Conservation (phyloP, 2,888 invertebrate species). For the Eulithis prunata region DNA sequence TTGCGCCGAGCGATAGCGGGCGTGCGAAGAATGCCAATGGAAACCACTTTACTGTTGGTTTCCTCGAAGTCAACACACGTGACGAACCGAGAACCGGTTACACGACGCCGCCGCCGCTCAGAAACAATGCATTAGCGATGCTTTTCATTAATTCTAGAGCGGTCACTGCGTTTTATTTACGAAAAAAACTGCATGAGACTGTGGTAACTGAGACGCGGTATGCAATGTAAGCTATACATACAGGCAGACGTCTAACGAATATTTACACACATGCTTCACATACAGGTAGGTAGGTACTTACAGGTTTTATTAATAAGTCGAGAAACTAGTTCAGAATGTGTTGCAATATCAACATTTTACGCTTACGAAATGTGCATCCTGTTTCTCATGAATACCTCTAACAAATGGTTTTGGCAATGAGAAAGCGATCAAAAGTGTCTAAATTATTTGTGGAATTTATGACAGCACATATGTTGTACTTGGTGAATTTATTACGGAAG, state of each 20-base stretch:
- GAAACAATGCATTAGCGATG: slow-evolving; percentile 73
- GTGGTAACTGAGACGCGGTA: slow-evolving; percentile 49
- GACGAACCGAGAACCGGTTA: slow-evolving; percentile 73
- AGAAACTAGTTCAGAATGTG: slow-evolving; percentile 50
- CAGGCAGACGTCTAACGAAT: slow-evolving; percentile 47
- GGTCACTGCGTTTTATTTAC: slow-evolving; percentile 56
- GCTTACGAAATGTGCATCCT: slow-evolving; percentile 51
- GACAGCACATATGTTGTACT: slow-evolving; percentile 52
- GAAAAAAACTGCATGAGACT: slow-evolving; percentile 50
- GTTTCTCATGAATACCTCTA: slow-evolving; percentile 38
- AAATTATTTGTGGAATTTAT: slow-evolving; percentile 57
- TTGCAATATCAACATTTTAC: slow-evolving; percentile 46
- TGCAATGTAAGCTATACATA: slow-evolving; percentile 36
- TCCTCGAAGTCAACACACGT: slow-evolving; percentile 75
- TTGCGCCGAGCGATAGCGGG: slow-evolving; percentile 56
- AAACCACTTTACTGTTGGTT: slow-evolving; percentile 77
- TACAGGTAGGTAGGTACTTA: slow-evolving; percentile 27
- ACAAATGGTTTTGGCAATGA: slow-evolving; percentile 43
- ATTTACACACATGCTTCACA: slow-evolving; percentile 49
- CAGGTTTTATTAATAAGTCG: slow-evolving; percentile 47
- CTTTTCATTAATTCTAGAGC: slow-evolving; percentile 69
- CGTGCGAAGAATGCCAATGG: slow-evolving; percentile 76
- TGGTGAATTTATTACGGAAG: slow-evolving; percentile 11
- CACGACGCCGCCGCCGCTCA: slow-evolving; percentile 64
- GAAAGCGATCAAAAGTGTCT: slow-evolving; percentile 49